A percentile compares a stretch with the other conserved stretches of the same genome.
phyloP scores from a whole-genome alignment of 2,888 invertebrate species.

The Argynnis bischoffii region DNA sequence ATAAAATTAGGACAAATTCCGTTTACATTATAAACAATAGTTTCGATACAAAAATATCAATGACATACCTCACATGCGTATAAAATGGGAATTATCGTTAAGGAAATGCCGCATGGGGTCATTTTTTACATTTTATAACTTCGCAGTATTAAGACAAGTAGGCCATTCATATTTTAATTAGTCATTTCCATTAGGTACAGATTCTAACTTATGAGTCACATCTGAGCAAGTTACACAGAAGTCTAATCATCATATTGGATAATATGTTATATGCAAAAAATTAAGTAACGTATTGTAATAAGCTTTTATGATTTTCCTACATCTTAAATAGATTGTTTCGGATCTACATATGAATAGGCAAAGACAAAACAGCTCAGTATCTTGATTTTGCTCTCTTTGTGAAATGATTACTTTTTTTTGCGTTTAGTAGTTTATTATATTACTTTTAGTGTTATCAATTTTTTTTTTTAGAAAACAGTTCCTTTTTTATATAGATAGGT shows the following conservation, averaged over 20 bases:
- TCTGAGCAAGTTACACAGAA: slow-evolving; percentile 24
- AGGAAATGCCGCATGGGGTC: slow-evolving; percentile 35
- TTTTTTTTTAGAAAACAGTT: too few relatives aligned
- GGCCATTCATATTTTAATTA: slow-evolving; percentile 34
- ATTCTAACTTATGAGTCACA: slow-evolving; percentile 31
- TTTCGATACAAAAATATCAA: slow-evolving; percentile 35
- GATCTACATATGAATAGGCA: too few relatives aligned
- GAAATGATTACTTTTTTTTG: too few relatives aligned
- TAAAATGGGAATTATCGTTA: slow-evolving; percentile 33
- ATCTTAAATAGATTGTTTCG: neutral
- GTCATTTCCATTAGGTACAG: slow-evolving; percentile 32
- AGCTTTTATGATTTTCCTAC: neutral
- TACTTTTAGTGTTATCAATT: too few relatives aligned
- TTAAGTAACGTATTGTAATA: neutral
- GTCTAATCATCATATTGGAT: slow-evolving; percentile 11
- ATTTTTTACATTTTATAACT: slow-evolving; percentile 32
- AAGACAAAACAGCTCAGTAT: too few relatives aligned
- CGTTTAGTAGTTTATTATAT: too few relatives aligned
- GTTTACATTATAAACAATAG: neutral
- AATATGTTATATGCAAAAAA: too few relatives aligned
- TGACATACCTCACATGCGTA: slow-evolving; percentile 31
- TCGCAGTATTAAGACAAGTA: slow-evolving; percentile 36
- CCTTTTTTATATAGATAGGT: too few relatives aligned
- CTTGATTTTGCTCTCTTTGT: too few relatives aligned
- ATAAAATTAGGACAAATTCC: neutral